Evolutionary conservation across 2,113 vertebrate species (phyloP).

Genomic region (Perccottus glenii): DNA sequence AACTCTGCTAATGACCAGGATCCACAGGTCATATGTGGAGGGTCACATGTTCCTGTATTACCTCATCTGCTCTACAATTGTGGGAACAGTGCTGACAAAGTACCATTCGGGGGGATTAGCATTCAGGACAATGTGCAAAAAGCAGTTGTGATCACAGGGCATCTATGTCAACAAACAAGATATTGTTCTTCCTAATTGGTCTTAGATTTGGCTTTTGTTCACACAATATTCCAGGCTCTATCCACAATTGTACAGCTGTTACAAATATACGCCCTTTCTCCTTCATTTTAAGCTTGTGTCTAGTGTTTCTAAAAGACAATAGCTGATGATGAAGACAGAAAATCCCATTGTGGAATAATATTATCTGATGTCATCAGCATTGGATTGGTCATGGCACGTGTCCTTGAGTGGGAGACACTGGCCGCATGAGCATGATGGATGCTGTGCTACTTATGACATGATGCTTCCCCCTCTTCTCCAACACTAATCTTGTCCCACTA

Average conservation of each 20-base stretch:
- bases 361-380: not conserved
- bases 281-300: not conserved
- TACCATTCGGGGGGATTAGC: conserved; percentile 31
- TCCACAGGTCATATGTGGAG: not conserved
- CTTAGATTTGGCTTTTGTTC: not conserved
- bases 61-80: conserved; percentile 15
- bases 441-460: conserved; percentile 11
- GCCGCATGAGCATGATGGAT: not conserved
- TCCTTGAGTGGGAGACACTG: not conserved
- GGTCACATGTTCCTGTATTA: conserved; percentile 11
- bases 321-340: not conserved
- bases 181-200: conserved; percentile 14
- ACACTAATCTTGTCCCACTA: conserved; percentile 47
- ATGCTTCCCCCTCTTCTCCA: not conserved
- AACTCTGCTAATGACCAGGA: conserved; percentile 5
- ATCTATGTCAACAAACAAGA: conserved; percentile 27
- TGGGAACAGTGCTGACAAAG: not conserved
- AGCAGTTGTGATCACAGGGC: conserved; percentile 35
- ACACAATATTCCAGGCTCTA: not conserved
- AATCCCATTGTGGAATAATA: not conserved
- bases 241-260: not conserved
- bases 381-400: not conserved
- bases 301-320: not conserved
- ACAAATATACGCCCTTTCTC: not conserved
- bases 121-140: conserved; percentile 45